Percentiles rank a stretch among this genome's conserved stretches.
phyloP scores from a whole-genome alignment of 2,113 vertebrate genomes.

The Calidris pugnax region DNA sequence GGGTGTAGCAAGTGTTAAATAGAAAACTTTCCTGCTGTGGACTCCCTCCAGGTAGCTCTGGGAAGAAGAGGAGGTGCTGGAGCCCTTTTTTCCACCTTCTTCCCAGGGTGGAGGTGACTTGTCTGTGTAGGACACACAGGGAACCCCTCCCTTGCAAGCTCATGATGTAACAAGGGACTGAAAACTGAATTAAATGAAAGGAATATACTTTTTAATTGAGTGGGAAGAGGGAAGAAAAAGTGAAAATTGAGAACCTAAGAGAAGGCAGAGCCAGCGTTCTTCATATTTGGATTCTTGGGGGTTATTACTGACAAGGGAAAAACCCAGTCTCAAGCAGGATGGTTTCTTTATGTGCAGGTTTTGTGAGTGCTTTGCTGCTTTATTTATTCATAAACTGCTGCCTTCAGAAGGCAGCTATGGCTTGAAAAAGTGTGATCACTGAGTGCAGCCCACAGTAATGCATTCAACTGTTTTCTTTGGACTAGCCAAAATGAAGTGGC shows the following conservation, averaged over 20 bases:
- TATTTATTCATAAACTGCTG: not conserved
- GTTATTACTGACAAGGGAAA: not conserved
- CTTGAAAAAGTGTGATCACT: not conserved
- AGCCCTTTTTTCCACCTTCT: not conserved
- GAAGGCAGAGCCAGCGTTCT: not conserved
- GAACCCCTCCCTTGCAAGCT: not conserved
- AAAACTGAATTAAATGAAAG: not conserved
- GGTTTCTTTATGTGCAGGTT: not conserved
- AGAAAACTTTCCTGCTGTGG: not conserved
- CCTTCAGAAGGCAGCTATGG: not conserved
- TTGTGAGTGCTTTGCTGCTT: not conserved
- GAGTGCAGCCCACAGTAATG: not conserved
- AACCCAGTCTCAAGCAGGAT: not conserved
- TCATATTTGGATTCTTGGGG: not conserved
- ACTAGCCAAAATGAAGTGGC: not conserved
- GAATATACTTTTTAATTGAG: not conserved
- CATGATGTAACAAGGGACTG: accelerated
- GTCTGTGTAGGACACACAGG: not conserved
- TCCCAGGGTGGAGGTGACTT: not conserved
- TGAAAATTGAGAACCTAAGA: not conserved
- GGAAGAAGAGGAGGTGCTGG: not conserved
- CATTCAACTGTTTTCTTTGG: not conserved
- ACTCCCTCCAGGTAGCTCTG: not conserved
- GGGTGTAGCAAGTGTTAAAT: accelerated
- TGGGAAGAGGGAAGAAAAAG: not conserved